These are phyloP conservation scores for Hypolimnas misippus DNA, from an alignment of 2,888 invertebrate species.

Conservation along the genomic window DNA sequence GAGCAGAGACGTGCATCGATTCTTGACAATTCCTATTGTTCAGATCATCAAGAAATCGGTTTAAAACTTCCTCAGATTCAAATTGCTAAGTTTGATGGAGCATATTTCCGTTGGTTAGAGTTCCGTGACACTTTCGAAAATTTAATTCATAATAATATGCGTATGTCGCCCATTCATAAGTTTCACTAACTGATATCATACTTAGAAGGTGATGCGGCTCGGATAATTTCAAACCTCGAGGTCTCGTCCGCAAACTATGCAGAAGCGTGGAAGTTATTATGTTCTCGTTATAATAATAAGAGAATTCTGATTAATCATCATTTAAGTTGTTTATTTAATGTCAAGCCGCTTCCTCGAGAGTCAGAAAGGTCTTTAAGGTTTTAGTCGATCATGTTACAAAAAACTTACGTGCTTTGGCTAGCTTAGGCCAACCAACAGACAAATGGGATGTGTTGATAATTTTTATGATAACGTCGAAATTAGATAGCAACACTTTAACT, in stretches of 20 bases:
- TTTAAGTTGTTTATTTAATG: constrained; percentile 29
- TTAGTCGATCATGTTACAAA: constrained; percentile 41
- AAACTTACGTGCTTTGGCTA: constrained; percentile 40
- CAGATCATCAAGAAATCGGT: constrained; percentile 20
- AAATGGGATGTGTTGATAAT: constrained; percentile 36
- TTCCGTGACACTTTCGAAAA: constrained; percentile 29
- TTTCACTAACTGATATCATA: constrained; percentile 39
- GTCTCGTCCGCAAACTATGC: constrained; percentile 32
- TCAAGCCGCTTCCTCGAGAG: constrained; percentile 31
- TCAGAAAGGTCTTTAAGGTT: constrained; percentile 36
- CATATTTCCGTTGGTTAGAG: constrained; percentile 28
- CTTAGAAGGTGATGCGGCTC: constrained; percentile 36
- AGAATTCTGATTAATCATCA: constrained; percentile 36
- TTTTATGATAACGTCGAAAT: constrained; percentile 32
- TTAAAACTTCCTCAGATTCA: constrained; percentile 25
- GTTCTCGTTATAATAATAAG: constrained; percentile 37
- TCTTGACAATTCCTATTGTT: no score
- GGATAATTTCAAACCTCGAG: constrained; percentile 25
- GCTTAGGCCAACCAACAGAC: constrained; percentile 39
- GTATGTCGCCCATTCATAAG: constrained; percentile 34
- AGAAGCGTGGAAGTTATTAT: constrained; percentile 35
- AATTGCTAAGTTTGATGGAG: constrained; percentile 32
- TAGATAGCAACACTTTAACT: constrained; percentile 29
- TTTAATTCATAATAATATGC: background rate
- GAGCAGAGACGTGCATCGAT: no score